Base-by-base conservation (phyloP, 2,888 invertebrate species). In the Chironomus tentans region DNA sequence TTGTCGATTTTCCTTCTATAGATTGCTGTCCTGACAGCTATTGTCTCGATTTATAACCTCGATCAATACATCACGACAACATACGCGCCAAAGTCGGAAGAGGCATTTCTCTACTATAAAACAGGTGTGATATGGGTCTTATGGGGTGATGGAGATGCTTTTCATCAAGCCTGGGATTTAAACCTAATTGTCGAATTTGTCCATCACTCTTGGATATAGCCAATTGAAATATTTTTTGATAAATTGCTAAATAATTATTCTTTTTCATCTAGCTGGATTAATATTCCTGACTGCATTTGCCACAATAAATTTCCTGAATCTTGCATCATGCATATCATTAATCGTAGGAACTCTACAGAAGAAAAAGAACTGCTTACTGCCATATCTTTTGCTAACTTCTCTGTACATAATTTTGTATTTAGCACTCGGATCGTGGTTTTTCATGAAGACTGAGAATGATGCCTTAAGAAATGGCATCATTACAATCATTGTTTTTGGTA, bases 311-410 rank as follows among this genome's bases (percentile, higher is more conserved):
- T 50, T 76, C 28, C n/a, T 76, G 7, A 76, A 76, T 68, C 18
- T 76, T 15, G 21, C 62, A 7, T 24, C 76, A 28, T 69, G 76
- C 76, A 69, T 76, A 12, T 69, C 24, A n/a, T 47, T 76, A 12
- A 76, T 76, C 6, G 28, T 76, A 22, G 76, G 76, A 28, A 62
- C 76, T 5, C 56, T 76, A 2, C 48, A 68, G 56, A 69, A 68
- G 61, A 76, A 76, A 28, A 76, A 76, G 21, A 38, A 18, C 69
- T 76, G 24, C 24, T 69, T 76, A 18, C 5, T 76, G 4, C 76
- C 76, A 12, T 76, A 69, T 15, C 28, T 76, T 1, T 4, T 56
- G 7, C 13, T 76, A 7, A 76, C 76, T 7, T 22, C 61, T n/a
- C 7, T 61, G 2, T 76, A 76, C 38, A 61, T 76, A 6, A 13